Base-by-base conservation (phyloP, 2,888 invertebrate species). In the Bibio marci region DNA sequence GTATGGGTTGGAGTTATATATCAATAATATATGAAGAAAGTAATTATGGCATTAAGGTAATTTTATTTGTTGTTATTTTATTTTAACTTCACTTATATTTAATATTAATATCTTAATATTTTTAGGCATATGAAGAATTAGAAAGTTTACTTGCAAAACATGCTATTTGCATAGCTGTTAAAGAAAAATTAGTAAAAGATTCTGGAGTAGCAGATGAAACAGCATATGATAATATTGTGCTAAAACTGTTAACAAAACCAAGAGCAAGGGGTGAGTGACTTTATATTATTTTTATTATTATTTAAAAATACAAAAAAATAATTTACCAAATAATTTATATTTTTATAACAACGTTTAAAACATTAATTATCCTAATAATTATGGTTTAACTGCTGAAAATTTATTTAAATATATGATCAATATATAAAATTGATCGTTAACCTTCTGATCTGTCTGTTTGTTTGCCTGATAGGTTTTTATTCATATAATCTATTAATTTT, bases 21-120 rank as follows among this genome's bases (percentile, higher is more conserved):
- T 91, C 91, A 38, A 86, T 94, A 49, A 81, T 94, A 46, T 94
- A 92, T 56, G 92, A 94, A 59, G 92, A 94, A 59, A 90, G 90
- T 42, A 91, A 87, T 64, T 94, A 94, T 53, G 92, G 92, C 7
- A 87, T 90, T 45, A 88, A 90, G 78, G 91, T 85, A 54, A 58
- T 59, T 22, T 22, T 22, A 22, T 22, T 22, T 22, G 8, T 22
- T 8, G 5, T 6, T 33, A 19, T 55, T 13, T 13, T 31, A 14
- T 31, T 31, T 31, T 8, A 31, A 31, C 15, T 31, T 31, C 30
- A 4, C 30, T 7, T 22, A 22, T 22, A 22, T n/a, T n/a, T n/a
- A n/a, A n/a, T n/a, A n/a, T n/a, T n/a, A n/a, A n/a, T n/a, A n/a
- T n/a, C n/a, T 22, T 15, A 31, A 12, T 26, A 13, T 8, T 41